Conservation (phyloP, 2,797 vertebrate genomes). For the Triplophysa yarkandensis region DNA sequence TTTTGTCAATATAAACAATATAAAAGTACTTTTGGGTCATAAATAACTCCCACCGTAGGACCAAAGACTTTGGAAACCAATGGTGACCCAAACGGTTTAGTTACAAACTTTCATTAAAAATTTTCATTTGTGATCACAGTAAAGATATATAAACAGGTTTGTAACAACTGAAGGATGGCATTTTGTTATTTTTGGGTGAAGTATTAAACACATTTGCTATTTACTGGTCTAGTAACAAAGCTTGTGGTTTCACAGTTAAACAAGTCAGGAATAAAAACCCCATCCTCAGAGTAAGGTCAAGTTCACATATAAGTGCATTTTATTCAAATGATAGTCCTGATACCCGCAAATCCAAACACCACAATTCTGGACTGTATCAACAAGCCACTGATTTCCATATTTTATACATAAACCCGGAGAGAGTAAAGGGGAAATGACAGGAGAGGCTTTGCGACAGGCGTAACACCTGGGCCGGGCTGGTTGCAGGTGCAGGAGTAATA, state of each 20-base stretch:
- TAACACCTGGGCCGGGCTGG: constrained; percentile 59
- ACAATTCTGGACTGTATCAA: not conserved
- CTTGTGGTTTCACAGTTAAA: constrained; percentile 12
- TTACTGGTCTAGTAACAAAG: not conserved
- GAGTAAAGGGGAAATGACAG: constrained; percentile 36
- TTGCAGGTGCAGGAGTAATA: constrained; percentile 72
- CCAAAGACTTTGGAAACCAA: too few relatives aligned
- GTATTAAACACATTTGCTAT: too few relatives aligned
- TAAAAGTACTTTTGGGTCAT: too few relatives aligned
- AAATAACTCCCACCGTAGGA: too few relatives aligned
- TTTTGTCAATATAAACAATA: too few relatives aligned
- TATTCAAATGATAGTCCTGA: not conserved
- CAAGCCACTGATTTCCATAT: constrained; percentile 29
- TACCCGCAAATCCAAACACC: not conserved
- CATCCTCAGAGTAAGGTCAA: not conserved
- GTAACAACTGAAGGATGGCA: too few relatives aligned
- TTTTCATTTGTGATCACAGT: too few relatives aligned
- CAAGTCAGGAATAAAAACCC: not conserved
- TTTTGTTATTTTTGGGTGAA: too few relatives aligned
- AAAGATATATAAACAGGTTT: too few relatives aligned
- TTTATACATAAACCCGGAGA: constrained; percentile 30
- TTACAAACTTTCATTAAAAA: too few relatives aligned
- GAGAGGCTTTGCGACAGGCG: constrained; percentile 28
- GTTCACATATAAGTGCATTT: not conserved
- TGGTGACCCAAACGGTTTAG: too few relatives aligned